Percentiles rank a stretch among this genome's conserved stretches.
Conservation (phyloP, 2,113 vertebrate species). For the Brevimyrus niger region DNA sequence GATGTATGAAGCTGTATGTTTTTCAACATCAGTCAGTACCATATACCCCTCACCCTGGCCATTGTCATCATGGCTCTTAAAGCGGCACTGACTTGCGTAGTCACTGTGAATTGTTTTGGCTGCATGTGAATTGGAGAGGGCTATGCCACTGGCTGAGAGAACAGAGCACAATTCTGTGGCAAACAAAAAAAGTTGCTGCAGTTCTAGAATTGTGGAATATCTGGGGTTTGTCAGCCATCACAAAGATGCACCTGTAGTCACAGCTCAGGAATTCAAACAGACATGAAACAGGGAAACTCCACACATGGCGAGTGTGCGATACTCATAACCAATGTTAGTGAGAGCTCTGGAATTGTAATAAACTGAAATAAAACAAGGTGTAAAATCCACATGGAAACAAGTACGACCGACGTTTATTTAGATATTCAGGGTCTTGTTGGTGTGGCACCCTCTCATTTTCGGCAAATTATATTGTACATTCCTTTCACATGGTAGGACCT, state of each 20-base stretch:
- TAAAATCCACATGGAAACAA: neutral
- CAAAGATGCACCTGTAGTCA: neutral
- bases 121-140: neutral
- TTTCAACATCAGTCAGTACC: neutral
- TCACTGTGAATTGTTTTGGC: neutral
- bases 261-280: neutral
- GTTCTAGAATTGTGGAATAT: neutral
- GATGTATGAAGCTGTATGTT: slow-evolving; percentile 3
- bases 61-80: neutral
- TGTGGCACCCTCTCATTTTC: neutral
- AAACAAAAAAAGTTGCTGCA: neutral
- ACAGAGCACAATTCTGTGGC: neutral
- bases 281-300: neutral
- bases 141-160: neutral
- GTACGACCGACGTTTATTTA: neutral
- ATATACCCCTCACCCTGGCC: neutral
- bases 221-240: neutral
- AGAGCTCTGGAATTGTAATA: neutral
- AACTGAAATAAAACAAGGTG: neutral
- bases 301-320: neutral
- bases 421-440: neutral
- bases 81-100: neutral
- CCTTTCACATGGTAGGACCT: neutral
- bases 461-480: neutral
- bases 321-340: neutral